Percentiles rank a stretch among this genome's conserved stretches.
These are phyloP conservation scores for Ecliptopera silaceata DNA, from an alignment of 2,888 invertebrate species.

Conservation along the genomic window DNA sequence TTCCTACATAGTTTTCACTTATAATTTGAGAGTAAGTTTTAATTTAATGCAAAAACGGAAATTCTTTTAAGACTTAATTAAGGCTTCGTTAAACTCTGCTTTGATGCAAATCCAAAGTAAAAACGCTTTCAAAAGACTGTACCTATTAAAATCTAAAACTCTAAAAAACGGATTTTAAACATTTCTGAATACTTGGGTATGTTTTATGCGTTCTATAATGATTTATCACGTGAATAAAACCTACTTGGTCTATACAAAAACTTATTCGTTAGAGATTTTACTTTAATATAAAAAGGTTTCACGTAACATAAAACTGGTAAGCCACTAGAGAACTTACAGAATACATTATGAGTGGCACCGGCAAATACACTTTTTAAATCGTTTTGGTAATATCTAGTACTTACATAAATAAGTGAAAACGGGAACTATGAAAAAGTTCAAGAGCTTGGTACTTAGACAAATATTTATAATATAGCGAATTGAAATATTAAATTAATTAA, in stretches of 20 bases:
- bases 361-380: neutral
- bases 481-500: too few relatives aligned
- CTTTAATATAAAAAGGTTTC: too few relatives aligned
- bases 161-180: slow-evolving; percentile 49
- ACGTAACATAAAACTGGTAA: too few relatives aligned
- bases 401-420: too few relatives aligned
- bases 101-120: slow-evolving; percentile 62
- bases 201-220: slow-evolving; percentile 30
- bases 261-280: neutral
- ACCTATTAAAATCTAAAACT: slow-evolving; percentile 64
- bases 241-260: slow-evolving; percentile 7
- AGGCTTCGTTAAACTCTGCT: slow-evolving; percentile 72
- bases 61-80: slow-evolving; percentile 71
- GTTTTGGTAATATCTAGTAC: too few relatives aligned
- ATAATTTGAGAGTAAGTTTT: slow-evolving; percentile 39
- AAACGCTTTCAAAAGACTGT: slow-evolving; percentile 61
- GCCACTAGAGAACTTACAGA: neutral
- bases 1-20: neutral
- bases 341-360: neutral
- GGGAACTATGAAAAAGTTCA: too few relatives aligned
- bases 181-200: slow-evolving; percentile 48
- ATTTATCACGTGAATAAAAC: slow-evolving; percentile 10
- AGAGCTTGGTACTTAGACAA: too few relatives aligned
- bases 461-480: too few relatives aligned
- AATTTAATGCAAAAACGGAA: slow-evolving; percentile 59